Evolutionary conservation across 1,140 invertebrate species (phyloP).

Genomic region (Atta cephalotes): DNA sequence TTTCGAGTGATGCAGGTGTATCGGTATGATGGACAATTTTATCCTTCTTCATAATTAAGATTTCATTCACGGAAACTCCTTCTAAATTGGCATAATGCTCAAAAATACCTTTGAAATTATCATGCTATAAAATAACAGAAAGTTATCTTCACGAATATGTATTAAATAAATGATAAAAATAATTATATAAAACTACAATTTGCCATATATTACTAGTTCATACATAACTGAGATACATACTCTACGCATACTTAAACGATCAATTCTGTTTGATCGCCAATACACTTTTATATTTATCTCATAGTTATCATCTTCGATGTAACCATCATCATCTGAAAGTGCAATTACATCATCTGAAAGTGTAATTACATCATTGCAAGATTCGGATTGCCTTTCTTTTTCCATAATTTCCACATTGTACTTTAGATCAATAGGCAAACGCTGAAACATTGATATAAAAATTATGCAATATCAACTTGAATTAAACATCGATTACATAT

Average conservation of each 20-base stretch:
- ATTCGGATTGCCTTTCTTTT: background rate
- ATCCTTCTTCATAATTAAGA: constrained; percentile 79
- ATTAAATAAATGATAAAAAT: background rate
- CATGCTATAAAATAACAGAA: constrained; percentile 77
- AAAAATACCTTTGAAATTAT: constrained; percentile 79
- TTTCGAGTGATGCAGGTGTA: constrained; percentile 79
- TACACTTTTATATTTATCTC: constrained; percentile 76
- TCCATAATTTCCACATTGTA: constrained; percentile 35
- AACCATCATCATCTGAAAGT: constrained; percentile 16
- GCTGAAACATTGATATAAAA: constrained; percentile 6
- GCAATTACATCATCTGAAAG: constrained; percentile 29
- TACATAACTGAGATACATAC: constrained; percentile 62
- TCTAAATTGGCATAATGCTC: constrained; percentile 81
- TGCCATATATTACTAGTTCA: background rate
- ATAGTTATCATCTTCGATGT: constrained; percentile 72
- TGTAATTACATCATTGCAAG: constrained; percentile 9
- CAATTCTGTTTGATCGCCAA: constrained; percentile 75
- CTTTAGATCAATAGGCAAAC: background rate
- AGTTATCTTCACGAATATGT: background rate
- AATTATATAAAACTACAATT: constrained; percentile 2
- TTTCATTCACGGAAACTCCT: constrained; percentile 77
- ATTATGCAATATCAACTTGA: background rate
- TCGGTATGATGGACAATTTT: constrained; percentile 76
- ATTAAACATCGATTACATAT: background rate
- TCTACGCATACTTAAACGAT: constrained; percentile 72